These are phyloP conservation scores for Diachrysia chrysitis DNA, from an alignment of 2,888 invertebrate species.

Conservation along the genomic window DNA sequence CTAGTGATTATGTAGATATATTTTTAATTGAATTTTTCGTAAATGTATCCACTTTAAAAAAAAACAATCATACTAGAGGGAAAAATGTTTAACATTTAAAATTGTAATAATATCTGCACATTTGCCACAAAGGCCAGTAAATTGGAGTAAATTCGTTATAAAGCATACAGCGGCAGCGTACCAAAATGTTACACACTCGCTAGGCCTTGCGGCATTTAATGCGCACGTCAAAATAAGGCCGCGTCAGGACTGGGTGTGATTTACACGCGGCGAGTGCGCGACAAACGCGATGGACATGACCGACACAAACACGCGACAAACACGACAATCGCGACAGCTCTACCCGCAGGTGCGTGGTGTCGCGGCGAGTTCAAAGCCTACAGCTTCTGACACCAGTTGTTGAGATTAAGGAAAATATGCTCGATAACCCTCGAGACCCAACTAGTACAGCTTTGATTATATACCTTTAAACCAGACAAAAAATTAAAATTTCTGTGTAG, in stretches of 20 bases:
- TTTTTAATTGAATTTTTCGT: not conserved
- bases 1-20: not conserved
- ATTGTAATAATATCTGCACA: slow-evolving; percentile 31
- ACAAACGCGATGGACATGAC: slow-evolving; percentile 28
- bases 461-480: no score
- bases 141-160: slow-evolving; percentile 46
- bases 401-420: slow-evolving; percentile 25
- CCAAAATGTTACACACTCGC: slow-evolving; percentile 49
- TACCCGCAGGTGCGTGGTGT: not conserved
- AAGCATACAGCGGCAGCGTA: slow-evolving; percentile 46
- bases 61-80: slow-evolving; percentile 9
- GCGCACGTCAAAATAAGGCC: slow-evolving; percentile 49
- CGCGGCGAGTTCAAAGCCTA: slow-evolving; percentile 29
- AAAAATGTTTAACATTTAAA: slow-evolving; percentile 30
- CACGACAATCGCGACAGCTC: not conserved
- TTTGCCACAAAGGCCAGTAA: slow-evolving; percentile 46
- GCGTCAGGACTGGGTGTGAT: slow-evolving; percentile 54
- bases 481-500: no score
- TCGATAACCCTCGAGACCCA: no score
- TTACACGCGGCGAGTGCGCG: slow-evolving; percentile 47
- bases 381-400: slow-evolving; percentile 35
- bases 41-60: not conserved
- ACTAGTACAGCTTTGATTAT: no score
- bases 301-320: slow-evolving; percentile 42
- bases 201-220: slow-evolving; percentile 48